Conservation (phyloP, 2,113 vertebrate species). For the Ascaphus truei region DNA sequence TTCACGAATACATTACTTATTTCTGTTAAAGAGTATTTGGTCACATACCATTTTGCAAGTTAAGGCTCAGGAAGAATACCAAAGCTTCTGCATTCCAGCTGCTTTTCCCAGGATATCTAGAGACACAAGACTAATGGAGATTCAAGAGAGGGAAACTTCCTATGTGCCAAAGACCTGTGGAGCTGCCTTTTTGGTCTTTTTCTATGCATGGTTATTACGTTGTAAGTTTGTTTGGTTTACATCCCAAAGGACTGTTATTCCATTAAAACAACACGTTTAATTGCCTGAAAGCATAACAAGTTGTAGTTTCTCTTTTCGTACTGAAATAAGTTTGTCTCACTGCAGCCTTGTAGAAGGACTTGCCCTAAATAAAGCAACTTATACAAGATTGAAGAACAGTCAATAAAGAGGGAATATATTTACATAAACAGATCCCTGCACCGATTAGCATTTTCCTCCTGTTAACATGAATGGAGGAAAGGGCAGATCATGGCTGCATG, state of each 20-base stretch:
- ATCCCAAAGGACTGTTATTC: not conserved
- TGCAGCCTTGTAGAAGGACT: not conserved
- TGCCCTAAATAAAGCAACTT: not conserved
- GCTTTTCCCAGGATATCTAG: slow-evolving; percentile 32
- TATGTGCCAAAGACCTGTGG: not conserved
- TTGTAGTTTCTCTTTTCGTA: not conserved
- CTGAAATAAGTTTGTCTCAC: not conserved
- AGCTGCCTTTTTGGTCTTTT: not conserved
- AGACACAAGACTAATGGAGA: slow-evolving; percentile 37
- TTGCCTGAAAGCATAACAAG: not conserved
- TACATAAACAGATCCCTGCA: slow-evolving; percentile 36
- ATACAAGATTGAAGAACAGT: not conserved
- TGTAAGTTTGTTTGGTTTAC: not conserved
- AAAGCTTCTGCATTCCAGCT: slow-evolving; percentile 43
- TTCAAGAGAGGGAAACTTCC: slow-evolving; percentile 17
- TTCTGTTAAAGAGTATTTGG: slow-evolving; percentile 43
- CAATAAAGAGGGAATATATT: not conserved
- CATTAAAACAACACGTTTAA: not conserved
- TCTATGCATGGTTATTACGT: too few species aligned
- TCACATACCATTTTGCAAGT: slow-evolving; percentile 44
- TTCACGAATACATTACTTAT: slow-evolving; percentile 56
- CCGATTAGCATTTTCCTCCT: slow-evolving; percentile 39
- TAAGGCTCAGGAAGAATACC: slow-evolving; percentile 36
- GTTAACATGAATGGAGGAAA: slow-evolving; percentile 38
- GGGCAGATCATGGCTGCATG: slow-evolving; percentile 25